A percentile compares a stretch with the other conserved stretches of the same genome.
These are phyloP conservation scores for Cydia fagiglandana DNA, from an alignment of 1,140 invertebrate species.

Conservation along the genomic window DNA sequence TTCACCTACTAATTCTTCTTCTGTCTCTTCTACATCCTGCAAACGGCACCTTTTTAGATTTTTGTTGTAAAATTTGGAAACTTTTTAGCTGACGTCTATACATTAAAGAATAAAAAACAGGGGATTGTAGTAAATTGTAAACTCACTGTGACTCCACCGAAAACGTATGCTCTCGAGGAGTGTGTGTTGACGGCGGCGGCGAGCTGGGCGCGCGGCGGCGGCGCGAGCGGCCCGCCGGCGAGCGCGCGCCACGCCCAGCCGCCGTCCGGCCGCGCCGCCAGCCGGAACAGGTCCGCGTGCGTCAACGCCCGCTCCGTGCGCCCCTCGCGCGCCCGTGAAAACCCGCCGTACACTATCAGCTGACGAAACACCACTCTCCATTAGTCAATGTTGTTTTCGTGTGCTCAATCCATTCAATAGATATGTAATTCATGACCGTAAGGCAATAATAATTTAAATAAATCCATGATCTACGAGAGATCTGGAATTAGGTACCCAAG, in stretches of 20 bases:
- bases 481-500: no score
- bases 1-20: constrained; percentile 88
- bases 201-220: constrained; percentile 50
- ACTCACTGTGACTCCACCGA: constrained; percentile 73
- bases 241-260: constrained; percentile 51
- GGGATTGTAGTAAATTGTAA: background rate
- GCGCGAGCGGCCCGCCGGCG: constrained; percentile 40
- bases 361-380: constrained; percentile 35
- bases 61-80: background rate
- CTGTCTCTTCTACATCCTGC: constrained; percentile 90
- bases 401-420: no score
- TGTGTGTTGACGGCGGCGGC: constrained; percentile 68
- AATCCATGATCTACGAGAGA: no score
- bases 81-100: background rate
- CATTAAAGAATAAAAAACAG: no score
- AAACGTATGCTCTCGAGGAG: constrained; percentile 83
- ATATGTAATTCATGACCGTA: no score
- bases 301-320: constrained; percentile 89
- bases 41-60: constrained; percentile 73
- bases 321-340: constrained; percentile 88
- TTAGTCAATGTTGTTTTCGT: background rate
- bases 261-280: constrained; percentile 83
- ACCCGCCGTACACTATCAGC: constrained; percentile 93
- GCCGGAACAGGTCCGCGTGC: constrained; percentile 90
- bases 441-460: no score